Base-by-base conservation (phyloP, 1,140 invertebrate genomes). In the Aphis craccivora region DNA sequence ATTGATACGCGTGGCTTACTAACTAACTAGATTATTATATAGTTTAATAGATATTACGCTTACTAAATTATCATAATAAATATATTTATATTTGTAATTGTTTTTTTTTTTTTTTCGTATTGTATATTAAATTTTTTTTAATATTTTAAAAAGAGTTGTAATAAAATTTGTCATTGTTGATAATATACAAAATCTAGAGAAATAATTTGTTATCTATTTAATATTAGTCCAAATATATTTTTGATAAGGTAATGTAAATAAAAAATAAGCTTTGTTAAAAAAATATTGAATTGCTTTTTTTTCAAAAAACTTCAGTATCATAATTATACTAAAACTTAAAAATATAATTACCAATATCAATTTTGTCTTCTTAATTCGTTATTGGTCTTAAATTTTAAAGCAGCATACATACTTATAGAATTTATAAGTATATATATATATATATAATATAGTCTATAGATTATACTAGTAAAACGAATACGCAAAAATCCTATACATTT, bases 81-180 rank as follows among this genome's bases (percentile, higher is more conserved):
- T 43, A 84, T 84, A 43, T 43, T 35, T 84, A 84, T 43, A 25
- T 84, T 30, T 84, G 83, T 43, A 84, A 84, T 84, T 43, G 83
- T 84, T 84, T 84, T 84, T 84, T 43, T 60, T 60, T 67, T 51
- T 51, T 60, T 60, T 67, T 51, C 18, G 18, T 51, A 84, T 84
- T 84, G 22, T 43, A 84, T 84, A 84, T 43, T 84, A 23, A 40
- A 43, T 37, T 23, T 84, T 35, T 84, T 84, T 84, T 25, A 84
- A 84, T 84, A 84, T 67, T 67, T 67, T 67, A n/a, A 67, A n/a
- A 23, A 67, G 30, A 67, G 55, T 67, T 67, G 60, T 67, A 67
- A 67, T 30, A 30, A 67, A 30, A 9, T 67, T 67, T 67, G 60
- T 67, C 60, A 67, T n/a, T n/a, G 60, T 30, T 67, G 11, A 67